A percentile compares a stretch with the other conserved stretches of the same genome.
Conservation (phyloP, 1,140 invertebrate genomes). For the Lordiphosa collinella region DNA sequence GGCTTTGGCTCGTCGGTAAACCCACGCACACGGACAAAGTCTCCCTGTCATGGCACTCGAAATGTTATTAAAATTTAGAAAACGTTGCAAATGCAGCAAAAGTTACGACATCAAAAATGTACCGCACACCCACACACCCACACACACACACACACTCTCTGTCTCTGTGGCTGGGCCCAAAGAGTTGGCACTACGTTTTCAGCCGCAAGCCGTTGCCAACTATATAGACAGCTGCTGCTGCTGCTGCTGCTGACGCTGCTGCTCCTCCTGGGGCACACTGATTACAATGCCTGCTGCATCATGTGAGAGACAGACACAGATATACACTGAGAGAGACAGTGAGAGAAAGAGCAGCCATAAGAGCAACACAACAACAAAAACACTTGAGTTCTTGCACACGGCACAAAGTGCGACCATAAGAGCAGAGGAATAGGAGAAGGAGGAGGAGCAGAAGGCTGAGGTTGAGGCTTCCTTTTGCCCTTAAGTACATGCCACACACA, state of each 20-base stretch:
- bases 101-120: constrained; percentile 6
- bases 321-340: neutral
- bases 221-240: constrained; percentile 6
- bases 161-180: too few relatives aligned
- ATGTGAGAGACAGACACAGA: constrained; percentile 1
- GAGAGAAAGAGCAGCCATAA: constrained; percentile 4
- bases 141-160: constrained; percentile 4
- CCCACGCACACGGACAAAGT: constrained; percentile 3
- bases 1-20: constrained; percentile 1
- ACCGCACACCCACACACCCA: neutral
- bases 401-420: neutral
- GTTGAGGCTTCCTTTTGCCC: neutral
- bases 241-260: neutral
- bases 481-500: neutral
- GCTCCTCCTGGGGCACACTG: neutral
- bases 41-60: neutral
- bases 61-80: constrained; percentile 12
- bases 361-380: constrained; percentile 11
- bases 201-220: constrained; percentile 1
- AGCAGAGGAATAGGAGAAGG: too few relatives aligned
- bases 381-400: constrained; percentile 10
- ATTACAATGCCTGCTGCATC: constrained; percentile 7
- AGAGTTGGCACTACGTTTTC: too few relatives aligned
- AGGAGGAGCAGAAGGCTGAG: too few relatives aligned
- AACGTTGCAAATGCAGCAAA: constrained; percentile 12